Percentiles rank a stretch among this genome's conserved stretches.
These are phyloP conservation scores for Ictidomys tridecemlineatus DNA, from an alignment of 2,113 vertebrate species.

Conservation along the genomic window DNA sequence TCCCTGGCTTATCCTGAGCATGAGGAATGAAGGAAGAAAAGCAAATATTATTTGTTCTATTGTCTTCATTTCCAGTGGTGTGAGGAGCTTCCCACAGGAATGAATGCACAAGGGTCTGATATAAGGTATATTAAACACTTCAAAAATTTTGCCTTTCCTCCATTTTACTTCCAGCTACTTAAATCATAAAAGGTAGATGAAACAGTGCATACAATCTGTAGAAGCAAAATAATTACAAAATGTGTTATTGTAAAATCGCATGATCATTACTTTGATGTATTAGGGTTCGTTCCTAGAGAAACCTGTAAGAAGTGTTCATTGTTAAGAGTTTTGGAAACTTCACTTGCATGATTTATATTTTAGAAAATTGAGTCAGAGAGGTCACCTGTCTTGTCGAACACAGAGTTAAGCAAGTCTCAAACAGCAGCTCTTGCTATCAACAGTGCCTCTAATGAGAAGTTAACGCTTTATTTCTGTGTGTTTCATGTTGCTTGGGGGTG, in stretches of 20 bases:
- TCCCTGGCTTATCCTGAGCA: background rate
- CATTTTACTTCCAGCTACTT: background rate
- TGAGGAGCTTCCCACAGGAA: background rate
- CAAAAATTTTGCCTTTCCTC: background rate
- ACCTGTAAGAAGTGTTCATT: background rate
- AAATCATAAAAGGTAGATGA: background rate
- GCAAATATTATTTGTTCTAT: background rate
- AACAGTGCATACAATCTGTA: background rate
- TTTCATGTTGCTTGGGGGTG: background rate
- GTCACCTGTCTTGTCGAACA: background rate
- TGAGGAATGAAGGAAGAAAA: background rate
- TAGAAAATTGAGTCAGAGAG: constrained; percentile 6
- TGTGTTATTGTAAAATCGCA: background rate
- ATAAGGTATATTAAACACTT: background rate
- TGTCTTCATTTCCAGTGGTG: background rate
- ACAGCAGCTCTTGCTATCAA: background rate
- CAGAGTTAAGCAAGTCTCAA: background rate
- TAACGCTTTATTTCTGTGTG: background rate
- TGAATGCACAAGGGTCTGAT: background rate
- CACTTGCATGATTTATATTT: background rate
- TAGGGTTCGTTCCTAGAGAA: background rate
- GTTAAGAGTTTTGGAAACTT: background rate
- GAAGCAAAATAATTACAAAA: background rate
- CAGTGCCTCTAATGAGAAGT: background rate
- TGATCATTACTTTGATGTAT: background rate